These are phyloP conservation scores for Crypturellus undulatus DNA, from an alignment of 2,113 vertebrate genomes.

Conservation along the genomic window DNA sequence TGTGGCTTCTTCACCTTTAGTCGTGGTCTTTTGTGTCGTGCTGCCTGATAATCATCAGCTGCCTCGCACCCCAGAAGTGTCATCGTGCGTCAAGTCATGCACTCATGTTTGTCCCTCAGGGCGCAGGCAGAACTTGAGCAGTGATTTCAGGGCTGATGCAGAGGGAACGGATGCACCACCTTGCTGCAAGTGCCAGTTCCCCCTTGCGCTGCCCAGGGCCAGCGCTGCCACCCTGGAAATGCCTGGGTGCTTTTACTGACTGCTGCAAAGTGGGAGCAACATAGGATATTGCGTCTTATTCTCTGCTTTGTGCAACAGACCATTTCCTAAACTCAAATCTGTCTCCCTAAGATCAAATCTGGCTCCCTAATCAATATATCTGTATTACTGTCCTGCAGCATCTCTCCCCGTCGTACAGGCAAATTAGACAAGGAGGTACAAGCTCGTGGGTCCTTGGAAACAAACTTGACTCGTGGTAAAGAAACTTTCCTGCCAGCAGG, in stretches of 20 bases:
- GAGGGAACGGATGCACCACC: background rate
- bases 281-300: background rate
- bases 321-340: background rate
- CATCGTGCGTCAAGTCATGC: background rate
- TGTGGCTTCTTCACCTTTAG: background rate
- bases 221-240: no score
- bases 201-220: no score
- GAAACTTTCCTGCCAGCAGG: background rate
- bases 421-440: background rate
- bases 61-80: background rate
- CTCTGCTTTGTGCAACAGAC: background rate
- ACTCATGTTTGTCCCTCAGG: background rate
- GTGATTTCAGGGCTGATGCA: background rate
- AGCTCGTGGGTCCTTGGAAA: background rate
- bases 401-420: no score
- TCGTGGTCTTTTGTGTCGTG: background rate
- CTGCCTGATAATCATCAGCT: background rate
- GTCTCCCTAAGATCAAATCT: background rate
- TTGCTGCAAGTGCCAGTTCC: no score
- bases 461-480: background rate
- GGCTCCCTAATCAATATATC: background rate
- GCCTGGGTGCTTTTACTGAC: no score
- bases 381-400: background rate
- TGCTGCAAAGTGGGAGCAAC: no score
- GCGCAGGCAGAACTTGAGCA: background rate